Base-by-base conservation (phyloP, 2,797 vertebrate species). In the Rhabdophis nuchalis region DNA sequence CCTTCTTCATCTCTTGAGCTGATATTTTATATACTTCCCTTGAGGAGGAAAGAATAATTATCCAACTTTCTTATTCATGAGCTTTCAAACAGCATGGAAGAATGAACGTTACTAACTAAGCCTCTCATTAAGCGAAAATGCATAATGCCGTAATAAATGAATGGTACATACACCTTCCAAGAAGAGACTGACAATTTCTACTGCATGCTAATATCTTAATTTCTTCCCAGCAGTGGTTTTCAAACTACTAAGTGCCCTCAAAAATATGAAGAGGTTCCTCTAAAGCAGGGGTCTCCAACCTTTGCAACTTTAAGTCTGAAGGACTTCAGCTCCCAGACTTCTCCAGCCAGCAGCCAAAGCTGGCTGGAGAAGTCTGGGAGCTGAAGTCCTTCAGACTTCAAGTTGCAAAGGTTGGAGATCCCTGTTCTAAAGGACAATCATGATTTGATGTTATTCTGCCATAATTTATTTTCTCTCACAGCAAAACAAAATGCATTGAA, bases 61-160 rank as follows among this genome's bases (percentile, higher is more conserved):
- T 56, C 93, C 36, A 54, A 32, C 50, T 88, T 94, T 60, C 87
- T 89, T 53, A 58, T 95, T 91, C 3, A 0, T 95, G 93, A 93
- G 93, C 93, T 94, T 96, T 92, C 10, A 57, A 86, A 91, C 25
- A 94, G 96, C 95, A 97, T 96, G 96, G 95, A n/a, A 94, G 95
- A 96, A 97, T 96, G 95, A 95, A 86, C 91, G 86, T 68, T 96
- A 96, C 96, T 97, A 97, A 97, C 96, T 82, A 50, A 54, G 2
- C 25, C 13, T 32, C 0, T 86, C 5, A 25, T 87, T 90, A 58
- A 85, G n/a, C 60, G 86, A 93, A 92, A 85, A 90, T 95, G 95
- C 96, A 95, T 86, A 95, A 88, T 91, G 90, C 94, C 64, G 0
- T 92, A 93, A 93, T 95, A 95, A 96, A 96, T 93, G 90, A 91